Base-by-base conservation (phyloP, 2,888 invertebrate genomes). In the Nezara viridula region DNA sequence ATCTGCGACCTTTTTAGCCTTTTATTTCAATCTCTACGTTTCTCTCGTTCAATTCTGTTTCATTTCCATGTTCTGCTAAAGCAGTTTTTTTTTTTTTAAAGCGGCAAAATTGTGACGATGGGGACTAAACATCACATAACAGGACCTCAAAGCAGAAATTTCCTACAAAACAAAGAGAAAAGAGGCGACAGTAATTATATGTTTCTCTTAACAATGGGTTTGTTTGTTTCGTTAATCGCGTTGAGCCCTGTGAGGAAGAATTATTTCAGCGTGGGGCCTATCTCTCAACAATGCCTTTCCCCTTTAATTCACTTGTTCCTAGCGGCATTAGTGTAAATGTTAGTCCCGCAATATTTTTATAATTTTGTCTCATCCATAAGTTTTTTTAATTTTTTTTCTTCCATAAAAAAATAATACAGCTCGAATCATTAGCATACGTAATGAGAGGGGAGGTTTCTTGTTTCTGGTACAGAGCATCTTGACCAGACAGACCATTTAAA, bases 181-280 rank as follows among this genome's bases (percentile, higher is more conserved):
- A 81, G 81, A 81, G 81, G n/a, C 9, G 81, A 77, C 81, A n/a
- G 40, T 81, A 81, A 81, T 81, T 81, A 81, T 81, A 44, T 81
- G 81, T 44, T 44, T 44, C 81, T 81, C 44, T n/a, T 81, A 44
- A 81, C 81, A 81, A 81, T 81, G 81, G 81, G 40, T 81, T 81
- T 81, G 81, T 81, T 81, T 81, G 81, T 81, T 81, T 81, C 81
- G 81, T 81, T 81, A 81, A 81, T 81, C 81, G 81, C 12, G 81
- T 66, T 32, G 66, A 27, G 60, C 60, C 60, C 60, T 60, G 14
- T 27, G 60, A 66, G 32, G 27, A 66, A 32, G 19, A 32, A 66
- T 66, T 66, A 66, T 66, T 66, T 32, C 66, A 6, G 32, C 32
- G 32, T 16, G 2, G 66, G 32, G 32, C 6, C 32, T 66, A 66